These are phyloP conservation scores for Philopotamus ludificatus DNA, from an alignment of 1,140 invertebrate species.

Conservation along the genomic window DNA sequence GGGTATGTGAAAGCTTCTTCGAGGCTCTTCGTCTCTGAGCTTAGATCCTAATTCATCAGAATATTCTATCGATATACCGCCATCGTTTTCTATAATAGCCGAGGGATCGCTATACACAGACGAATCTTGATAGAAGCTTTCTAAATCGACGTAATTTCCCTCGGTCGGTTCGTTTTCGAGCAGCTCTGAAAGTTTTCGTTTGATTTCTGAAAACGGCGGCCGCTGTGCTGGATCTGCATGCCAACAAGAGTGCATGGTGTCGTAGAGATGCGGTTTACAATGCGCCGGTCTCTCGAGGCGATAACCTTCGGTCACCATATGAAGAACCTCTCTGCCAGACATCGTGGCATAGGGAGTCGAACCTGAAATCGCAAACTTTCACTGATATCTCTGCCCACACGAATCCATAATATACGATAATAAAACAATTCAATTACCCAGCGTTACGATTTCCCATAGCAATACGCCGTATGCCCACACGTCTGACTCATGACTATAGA, in stretches of 20 bases:
- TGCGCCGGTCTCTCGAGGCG: conserved; percentile 73
- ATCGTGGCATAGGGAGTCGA: conserved; percentile 80
- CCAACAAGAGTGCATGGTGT: conserved; percentile 75
- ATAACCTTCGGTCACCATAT: conserved; percentile 72
- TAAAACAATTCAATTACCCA: conserved; percentile 55
- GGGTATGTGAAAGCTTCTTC: conserved; percentile 28
- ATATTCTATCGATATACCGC: conserved; percentile 52
- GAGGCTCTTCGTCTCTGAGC: conserved; percentile 19
- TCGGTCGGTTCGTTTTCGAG: conserved; percentile 69
- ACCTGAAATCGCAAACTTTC: conserved; percentile 52
- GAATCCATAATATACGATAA: not conserved
- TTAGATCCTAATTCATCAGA: conserved; percentile 44
- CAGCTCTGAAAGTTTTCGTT: conserved; percentile 66
- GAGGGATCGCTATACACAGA: conserved; percentile 59
- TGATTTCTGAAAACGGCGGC: conserved; percentile 69
- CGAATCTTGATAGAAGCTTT: conserved; percentile 72
- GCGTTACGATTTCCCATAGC: conserved; percentile 83
- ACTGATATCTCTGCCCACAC: not conserved
- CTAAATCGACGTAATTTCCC: conserved; percentile 74
- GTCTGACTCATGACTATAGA: conserved; percentile 78
- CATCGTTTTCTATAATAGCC: conserved; percentile 54
- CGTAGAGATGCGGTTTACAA: conserved; percentile 72
- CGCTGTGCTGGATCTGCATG: conserved; percentile 70
- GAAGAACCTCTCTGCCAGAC: conserved; percentile 75
- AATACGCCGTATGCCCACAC: conserved; percentile 86